A percentile compares a stretch with the other conserved stretches of the same genome.
Evolutionary conservation across 2,113 vertebrate species (phyloP).

Genomic region (Phylloscopus whistleri): DNA sequence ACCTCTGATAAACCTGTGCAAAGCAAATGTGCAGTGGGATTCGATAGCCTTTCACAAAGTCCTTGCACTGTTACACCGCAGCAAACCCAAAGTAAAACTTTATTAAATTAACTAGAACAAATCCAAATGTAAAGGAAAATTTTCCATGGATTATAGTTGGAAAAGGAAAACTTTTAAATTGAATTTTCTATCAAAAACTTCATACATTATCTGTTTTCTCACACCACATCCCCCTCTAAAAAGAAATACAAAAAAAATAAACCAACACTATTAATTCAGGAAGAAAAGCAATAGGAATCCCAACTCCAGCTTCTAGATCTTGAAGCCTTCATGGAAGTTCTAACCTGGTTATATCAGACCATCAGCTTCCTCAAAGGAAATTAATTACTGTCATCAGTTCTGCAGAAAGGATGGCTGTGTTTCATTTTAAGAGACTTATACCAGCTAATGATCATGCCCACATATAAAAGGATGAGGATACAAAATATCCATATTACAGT

Average conservation of each 20-base stretch:
- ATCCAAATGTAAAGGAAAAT: not conserved
- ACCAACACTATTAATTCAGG: not conserved
- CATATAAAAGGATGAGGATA: not conserved
- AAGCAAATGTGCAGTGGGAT: not conserved
- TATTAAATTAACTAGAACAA: not conserved
- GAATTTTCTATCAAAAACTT: not conserved
- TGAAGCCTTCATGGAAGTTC: not conserved
- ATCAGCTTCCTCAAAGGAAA: not conserved
- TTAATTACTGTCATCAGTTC: not conserved
- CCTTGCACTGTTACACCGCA: not conserved
- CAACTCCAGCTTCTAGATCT: not conserved
- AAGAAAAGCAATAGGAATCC: not conserved
- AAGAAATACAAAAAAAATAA: not conserved
- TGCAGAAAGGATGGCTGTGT: not conserved
- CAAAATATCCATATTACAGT: accelerated
- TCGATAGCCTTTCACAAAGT: not conserved
- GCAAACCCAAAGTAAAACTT: not conserved
- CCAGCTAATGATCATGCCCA: not conserved
- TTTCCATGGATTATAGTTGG: not conserved
- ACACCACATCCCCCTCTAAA: not conserved
- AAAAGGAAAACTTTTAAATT: not conserved
- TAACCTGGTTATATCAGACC: not conserved
- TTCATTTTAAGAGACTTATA: not conserved
- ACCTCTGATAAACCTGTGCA: not conserved
- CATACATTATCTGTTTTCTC: not conserved